Conservation (phyloP, 2,113 vertebrate species). For the Anoura caudifer region DNA sequence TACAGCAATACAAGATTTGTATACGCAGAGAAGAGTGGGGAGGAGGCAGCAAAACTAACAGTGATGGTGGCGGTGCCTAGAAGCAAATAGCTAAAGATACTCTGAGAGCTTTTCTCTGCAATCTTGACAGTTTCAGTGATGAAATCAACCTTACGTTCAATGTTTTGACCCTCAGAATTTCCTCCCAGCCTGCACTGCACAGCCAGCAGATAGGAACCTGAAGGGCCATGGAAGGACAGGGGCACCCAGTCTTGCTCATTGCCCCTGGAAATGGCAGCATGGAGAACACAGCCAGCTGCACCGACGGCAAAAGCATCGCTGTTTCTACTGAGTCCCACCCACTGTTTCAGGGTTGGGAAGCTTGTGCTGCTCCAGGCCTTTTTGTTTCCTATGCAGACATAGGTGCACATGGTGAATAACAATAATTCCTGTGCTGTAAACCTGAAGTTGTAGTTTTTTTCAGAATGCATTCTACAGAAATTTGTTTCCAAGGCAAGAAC, state of each 20-base stretch:
- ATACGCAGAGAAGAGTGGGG: background rate
- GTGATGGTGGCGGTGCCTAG: background rate
- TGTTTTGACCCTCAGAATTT: background rate
- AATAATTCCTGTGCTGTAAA: background rate
- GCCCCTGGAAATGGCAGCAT: background rate
- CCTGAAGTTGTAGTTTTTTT: background rate
- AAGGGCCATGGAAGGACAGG: background rate
- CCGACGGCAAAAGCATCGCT: background rate
- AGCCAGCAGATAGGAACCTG: background rate
- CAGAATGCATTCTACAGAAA: background rate
- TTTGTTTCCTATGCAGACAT: conserved; percentile 13
- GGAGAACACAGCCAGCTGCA: background rate
- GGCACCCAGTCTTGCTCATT: background rate
- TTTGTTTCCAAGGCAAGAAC: conserved; percentile 39
- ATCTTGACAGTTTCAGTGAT: background rate
- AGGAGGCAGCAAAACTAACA: background rate
- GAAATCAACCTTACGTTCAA: background rate
- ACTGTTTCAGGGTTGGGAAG: background rate
- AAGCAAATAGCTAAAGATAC: background rate
- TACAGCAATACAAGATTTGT: background rate
- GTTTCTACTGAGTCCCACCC: background rate
- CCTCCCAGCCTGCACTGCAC: background rate
- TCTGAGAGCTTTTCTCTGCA: background rate
- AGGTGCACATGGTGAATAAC: background rate
- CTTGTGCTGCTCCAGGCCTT: background rate